phyloP scores from a whole-genome alignment of 1,140 invertebrate species.

The Gryllus bimaculatus region DNA sequence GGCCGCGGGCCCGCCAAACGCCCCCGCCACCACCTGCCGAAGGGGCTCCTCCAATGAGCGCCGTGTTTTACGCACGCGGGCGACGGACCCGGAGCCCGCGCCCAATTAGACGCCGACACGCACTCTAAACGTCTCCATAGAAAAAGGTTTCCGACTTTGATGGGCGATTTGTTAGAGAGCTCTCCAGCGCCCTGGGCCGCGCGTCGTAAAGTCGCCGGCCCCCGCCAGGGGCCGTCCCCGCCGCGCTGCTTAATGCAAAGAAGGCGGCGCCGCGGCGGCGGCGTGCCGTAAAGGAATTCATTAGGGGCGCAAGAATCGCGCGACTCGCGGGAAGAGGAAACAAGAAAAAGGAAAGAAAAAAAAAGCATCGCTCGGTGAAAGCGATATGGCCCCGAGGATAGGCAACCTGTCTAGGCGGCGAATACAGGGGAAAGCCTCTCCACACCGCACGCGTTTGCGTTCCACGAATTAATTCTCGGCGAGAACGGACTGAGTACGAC shows the following conservation, averaged over 20 bases:
- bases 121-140: background rate
- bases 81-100: too few relatives aligned
- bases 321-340: background rate
- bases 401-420: background rate
- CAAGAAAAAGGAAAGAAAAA: background rate
- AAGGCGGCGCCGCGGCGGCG: background rate
- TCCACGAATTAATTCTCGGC: background rate
- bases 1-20: background rate
- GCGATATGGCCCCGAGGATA: background rate
- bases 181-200: background rate
- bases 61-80: too few relatives aligned
- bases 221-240: background rate
- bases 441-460: background rate
- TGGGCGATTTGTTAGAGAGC: background rate
- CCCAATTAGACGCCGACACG: background rate
- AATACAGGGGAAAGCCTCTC: background rate
- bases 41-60: too few relatives aligned
- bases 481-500: background rate
- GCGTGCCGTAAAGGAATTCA: background rate
- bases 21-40: too few relatives aligned
- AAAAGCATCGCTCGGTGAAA: background rate
- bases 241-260: background rate
- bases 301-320: background rate
- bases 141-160: background rate
- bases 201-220: background rate